A percentile compares a stretch with the other conserved stretches of the same genome.
Conservation (phyloP, 2,888 invertebrate species). For the Plebejus argus region DNA sequence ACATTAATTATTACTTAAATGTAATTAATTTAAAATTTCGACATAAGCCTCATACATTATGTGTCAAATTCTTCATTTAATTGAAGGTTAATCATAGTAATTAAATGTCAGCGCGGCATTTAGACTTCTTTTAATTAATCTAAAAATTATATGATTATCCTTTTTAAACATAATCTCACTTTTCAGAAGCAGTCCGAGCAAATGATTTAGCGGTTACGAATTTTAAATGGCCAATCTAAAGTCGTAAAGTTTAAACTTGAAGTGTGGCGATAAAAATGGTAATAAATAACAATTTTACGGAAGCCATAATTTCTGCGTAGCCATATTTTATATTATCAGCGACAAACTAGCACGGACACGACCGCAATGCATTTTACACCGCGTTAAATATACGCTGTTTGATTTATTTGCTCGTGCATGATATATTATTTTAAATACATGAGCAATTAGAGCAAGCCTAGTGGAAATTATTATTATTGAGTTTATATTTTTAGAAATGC, state of each 20-base stretch:
- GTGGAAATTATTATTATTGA: background rate
- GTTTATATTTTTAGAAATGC: background rate
- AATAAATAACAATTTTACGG: constrained; percentile 25
- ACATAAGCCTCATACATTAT: too few species aligned
- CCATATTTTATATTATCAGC: constrained; percentile 28
- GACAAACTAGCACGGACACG: constrained; percentile 13
- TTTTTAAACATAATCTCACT: too few species aligned
- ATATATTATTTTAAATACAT: constrained; percentile 13
- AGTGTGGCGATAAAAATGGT: constrained; percentile 9
- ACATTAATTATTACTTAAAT: too few species aligned
- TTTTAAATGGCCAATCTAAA: background rate
- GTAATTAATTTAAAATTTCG: too few species aligned
- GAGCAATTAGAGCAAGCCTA: background rate
- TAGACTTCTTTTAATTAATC: too few species aligned
- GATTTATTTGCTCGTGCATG: constrained; percentile 5
- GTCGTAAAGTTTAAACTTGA: constrained; percentile 27
- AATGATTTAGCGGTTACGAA: too few species aligned
- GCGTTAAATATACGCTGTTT: constrained; percentile 13
- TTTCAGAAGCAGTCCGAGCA: too few species aligned
- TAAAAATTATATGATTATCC: too few species aligned
- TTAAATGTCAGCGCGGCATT: too few species aligned
- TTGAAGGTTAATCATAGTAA: too few species aligned
- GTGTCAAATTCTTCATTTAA: too few species aligned
- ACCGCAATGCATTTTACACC: constrained; percentile 24
- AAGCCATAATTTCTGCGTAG: constrained; percentile 21